These are phyloP conservation scores for Calameuta pallipes DNA, from an alignment of 2,888 invertebrate species.

Conservation along the genomic window DNA sequence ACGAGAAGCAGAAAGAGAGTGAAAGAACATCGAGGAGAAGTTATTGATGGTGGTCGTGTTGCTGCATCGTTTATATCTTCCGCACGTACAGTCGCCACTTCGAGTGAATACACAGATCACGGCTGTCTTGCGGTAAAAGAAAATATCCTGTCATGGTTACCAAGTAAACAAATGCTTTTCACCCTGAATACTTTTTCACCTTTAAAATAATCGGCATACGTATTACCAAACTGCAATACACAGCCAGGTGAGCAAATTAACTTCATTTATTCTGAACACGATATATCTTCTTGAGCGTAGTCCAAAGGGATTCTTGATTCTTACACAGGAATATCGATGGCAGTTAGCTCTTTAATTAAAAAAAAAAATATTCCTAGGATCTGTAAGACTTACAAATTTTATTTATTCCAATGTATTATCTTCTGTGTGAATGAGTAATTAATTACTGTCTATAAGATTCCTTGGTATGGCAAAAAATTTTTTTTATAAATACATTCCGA, in stretches of 20 bases:
- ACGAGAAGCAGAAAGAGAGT: constrained; percentile 27
- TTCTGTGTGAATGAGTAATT: no score
- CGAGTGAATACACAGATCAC: constrained; percentile 48
- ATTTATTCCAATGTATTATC: no score
- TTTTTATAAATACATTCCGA: not conserved
- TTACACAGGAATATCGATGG: no score
- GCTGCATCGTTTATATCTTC: constrained; percentile 56
- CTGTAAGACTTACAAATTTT: no score
- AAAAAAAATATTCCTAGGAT: no score
- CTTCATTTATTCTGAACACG: not conserved
- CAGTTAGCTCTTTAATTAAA: no score
- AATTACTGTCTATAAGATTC: no score
- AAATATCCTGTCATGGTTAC: not conserved
- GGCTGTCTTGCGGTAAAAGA: constrained; percentile 26
- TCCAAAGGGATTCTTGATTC: no score
- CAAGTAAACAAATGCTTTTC: not conserved
- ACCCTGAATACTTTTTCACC: not conserved
- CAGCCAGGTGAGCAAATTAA: not conserved
- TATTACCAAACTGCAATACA: not conserved
- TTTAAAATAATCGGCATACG: not conserved
- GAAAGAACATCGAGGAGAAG: constrained; percentile 30
- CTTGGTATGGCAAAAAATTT: not conserved
- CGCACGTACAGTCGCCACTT: constrained; percentile 48
- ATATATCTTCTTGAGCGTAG: no score
- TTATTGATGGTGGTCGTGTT: constrained; percentile 56